Evolutionary conservation across 2,888 invertebrate genomes (phyloP).

Genomic region (Lasioglossum morio): DNA sequence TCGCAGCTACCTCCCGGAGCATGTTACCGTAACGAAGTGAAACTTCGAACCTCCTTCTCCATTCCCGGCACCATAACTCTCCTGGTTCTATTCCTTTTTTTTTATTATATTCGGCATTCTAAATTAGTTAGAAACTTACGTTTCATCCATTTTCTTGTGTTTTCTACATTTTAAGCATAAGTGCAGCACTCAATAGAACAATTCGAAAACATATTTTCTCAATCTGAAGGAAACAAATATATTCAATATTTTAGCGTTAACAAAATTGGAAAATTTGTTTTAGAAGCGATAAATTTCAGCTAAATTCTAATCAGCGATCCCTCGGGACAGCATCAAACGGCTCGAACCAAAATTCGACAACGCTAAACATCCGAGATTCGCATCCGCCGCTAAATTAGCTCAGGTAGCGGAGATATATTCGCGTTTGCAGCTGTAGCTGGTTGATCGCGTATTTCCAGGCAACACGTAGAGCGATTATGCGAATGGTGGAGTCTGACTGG

Average conservation of each 20-base stretch:
- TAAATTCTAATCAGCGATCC: neutral
- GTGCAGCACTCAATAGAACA: no score
- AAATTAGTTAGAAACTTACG: neutral
- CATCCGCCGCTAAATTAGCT: neutral
- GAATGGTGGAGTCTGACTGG: conserved; percentile 34
- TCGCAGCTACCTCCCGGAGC: neutral
- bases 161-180: no score
- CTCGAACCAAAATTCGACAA: neutral
- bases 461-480: conserved; percentile 40
- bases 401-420: neutral
- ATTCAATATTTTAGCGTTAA: no score
- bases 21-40: conserved; percentile 3
- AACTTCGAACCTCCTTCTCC: conserved; percentile 6
- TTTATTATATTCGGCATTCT: neutral
- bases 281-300: no score
- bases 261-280: no score
- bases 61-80: neutral
- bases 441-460: conserved; percentile 13
- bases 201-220: no score
- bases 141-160: no score
- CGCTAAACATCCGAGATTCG: neutral
- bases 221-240: no score
- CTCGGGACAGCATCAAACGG: neutral
- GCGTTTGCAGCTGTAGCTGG: neutral
- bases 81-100: neutral